A percentile compares a stretch with the other conserved stretches of the same genome.
Conservation (phyloP, 2,113 vertebrate genomes). For the Cyprinus carpio region DNA sequence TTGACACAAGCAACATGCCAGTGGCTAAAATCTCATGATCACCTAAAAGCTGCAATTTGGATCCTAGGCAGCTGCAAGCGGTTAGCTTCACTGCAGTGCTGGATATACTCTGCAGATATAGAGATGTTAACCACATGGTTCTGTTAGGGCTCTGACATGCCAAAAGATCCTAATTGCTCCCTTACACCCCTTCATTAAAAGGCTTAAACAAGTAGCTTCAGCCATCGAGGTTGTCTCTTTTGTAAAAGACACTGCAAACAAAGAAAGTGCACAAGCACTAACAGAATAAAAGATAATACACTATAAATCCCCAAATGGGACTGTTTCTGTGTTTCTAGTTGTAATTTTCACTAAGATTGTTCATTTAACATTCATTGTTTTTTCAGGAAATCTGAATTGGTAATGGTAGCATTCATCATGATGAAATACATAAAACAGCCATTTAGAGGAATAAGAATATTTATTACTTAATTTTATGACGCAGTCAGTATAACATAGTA, state of each 20-base stretch:
- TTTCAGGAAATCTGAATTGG: conserved; percentile 4
- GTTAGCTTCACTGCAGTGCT: conserved; percentile 68
- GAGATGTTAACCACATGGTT: conserved; percentile 50
- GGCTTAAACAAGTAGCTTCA: conserved; percentile 51
- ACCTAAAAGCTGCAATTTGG: conserved; percentile 74
- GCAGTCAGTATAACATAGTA: conserved; percentile 16
- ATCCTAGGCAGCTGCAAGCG: conserved; percentile 73
- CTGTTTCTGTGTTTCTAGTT: neutral
- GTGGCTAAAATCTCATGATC: conserved; percentile 64
- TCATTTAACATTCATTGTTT: neutral
- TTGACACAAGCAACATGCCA: conserved; percentile 72
- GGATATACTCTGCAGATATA: conserved; percentile 57
- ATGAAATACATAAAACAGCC: conserved; percentile 5
- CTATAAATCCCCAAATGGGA: neutral
- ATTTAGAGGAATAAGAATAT: conserved; percentile 26
- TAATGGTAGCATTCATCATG: neutral
- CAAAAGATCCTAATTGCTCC: conserved; percentile 58
- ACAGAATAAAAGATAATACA: conserved; percentile 4
- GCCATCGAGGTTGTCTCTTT: conserved; percentile 25
- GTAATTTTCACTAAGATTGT: neutral
- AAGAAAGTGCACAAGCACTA: neutral
- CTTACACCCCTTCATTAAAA: conserved; percentile 55
- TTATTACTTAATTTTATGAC: conserved; percentile 39
- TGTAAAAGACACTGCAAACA: neutral
- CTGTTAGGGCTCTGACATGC: conserved; percentile 49